Conservation (phyloP, 23 tunicate genomes). For the Clavelina lepadiformis region DNA sequence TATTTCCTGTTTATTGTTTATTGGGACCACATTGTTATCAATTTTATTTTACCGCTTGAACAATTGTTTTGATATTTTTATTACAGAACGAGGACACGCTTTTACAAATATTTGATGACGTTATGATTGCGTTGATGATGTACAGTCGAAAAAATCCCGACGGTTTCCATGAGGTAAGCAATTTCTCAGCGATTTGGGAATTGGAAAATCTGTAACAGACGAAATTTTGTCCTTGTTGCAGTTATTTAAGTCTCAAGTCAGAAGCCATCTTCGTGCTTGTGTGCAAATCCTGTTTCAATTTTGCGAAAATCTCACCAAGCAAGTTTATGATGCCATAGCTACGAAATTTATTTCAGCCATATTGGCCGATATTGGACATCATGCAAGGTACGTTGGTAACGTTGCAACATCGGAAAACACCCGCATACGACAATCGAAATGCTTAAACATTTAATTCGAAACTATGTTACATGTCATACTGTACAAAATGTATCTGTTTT, state of each 20-base stretch:
- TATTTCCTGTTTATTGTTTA: no score
- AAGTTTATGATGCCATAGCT: background rate
- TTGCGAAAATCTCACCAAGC: constrained; percentile 1
- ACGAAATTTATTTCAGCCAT: constrained; percentile 21
- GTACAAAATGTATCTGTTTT: no score
- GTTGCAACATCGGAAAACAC: background rate
- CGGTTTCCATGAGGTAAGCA: constrained; percentile 25
- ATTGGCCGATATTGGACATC: constrained; percentile 29
- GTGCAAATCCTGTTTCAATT: constrained; percentile 1
- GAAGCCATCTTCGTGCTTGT: constrained; percentile 9
- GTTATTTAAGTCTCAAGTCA: constrained; percentile 17
- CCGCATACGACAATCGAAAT: no score
- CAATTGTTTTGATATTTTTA: no score
- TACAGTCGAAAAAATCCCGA: constrained; percentile 29
- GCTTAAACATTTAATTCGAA: no score
- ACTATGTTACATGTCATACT: no score
- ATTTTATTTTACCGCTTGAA: no score
- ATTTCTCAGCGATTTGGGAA: background rate
- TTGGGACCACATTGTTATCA: no score
- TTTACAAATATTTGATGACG: constrained; percentile 26
- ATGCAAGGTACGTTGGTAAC: constrained; percentile 16
- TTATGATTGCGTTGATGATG: constrained; percentile 22
- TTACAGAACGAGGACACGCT: background rate
- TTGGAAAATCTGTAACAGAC: background rate
- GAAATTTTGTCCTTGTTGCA: constrained; percentile 1